These are phyloP conservation scores for Seira musarum DNA, from an alignment of 2,888 invertebrate species.

Conservation along the genomic window DNA sequence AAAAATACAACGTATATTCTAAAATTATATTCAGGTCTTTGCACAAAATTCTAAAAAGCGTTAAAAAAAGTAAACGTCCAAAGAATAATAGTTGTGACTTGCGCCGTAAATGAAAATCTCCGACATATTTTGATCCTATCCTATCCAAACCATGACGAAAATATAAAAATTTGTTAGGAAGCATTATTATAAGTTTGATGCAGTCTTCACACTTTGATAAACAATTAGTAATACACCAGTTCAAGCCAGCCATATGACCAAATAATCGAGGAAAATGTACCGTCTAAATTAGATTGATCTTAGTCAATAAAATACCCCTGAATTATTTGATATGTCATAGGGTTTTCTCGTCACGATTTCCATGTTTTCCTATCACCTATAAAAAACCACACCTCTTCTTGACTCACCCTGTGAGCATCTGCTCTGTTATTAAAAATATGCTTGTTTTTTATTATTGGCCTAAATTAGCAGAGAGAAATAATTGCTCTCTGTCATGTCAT, in stretches of 20 bases:
- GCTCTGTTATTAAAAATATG: slow-evolving; percentile 19
- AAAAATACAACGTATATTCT: too few relatives aligned
- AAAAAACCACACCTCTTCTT: slow-evolving; percentile 36
- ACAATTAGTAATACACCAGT: slow-evolving; percentile 45
- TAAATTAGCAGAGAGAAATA: slow-evolving; percentile 58
- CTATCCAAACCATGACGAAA: too few relatives aligned
- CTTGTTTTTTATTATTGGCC: slow-evolving; percentile 33
- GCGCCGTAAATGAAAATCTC: too few relatives aligned
- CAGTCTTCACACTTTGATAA: too few relatives aligned
- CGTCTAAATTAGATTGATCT: slow-evolving; percentile 20
- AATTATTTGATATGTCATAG: slow-evolving; percentile 57
- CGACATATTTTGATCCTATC: too few relatives aligned
- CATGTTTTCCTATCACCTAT: slow-evolving; percentile 16
- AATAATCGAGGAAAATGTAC: slow-evolving; percentile 20
- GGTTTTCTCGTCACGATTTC: slow-evolving; percentile 30
- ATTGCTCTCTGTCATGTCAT: slow-evolving; percentile 49
- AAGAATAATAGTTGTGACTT: too few relatives aligned
- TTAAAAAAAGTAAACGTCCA: too few relatives aligned
- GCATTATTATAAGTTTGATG: too few relatives aligned
- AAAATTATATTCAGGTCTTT: too few relatives aligned
- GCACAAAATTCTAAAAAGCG: too few relatives aligned
- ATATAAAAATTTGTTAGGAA: too few relatives aligned
- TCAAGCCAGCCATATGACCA: slow-evolving; percentile 54
- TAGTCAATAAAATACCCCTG: slow-evolving; percentile 50
- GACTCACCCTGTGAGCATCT: slow-evolving; percentile 25